Percentiles rank a stretch among this genome's conserved stretches.
Evolutionary conservation across 2,797 vertebrate genomes (phyloP).

Genomic region (Sebastes taczanowskii): DNA sequence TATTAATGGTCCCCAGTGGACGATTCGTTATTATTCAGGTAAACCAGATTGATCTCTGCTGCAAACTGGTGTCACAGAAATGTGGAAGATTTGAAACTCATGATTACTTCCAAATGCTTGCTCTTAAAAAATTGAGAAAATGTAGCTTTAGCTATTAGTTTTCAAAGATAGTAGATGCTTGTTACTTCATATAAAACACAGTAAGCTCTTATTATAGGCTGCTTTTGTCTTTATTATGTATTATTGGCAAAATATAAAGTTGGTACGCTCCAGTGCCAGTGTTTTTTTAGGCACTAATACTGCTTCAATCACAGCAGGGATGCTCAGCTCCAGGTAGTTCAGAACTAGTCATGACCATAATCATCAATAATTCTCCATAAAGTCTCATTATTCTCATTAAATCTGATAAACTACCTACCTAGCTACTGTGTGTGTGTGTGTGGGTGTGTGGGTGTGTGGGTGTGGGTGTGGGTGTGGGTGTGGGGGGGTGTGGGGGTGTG

Average conservation of each 20-base stretch:
- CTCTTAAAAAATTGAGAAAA: background rate
- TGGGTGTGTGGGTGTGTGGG: background rate
- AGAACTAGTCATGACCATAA: background rate
- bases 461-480: background rate
- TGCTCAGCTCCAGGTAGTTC: background rate
- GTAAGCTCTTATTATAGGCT: background rate
- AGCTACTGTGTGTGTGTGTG: background rate
- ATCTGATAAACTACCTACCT: background rate
- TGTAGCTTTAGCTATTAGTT: background rate
- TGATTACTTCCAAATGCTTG: background rate
- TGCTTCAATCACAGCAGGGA: background rate
- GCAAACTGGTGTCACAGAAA: background rate
- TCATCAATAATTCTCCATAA: background rate
- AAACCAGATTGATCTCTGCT: background rate
- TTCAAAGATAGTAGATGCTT: background rate
- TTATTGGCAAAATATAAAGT: background rate
- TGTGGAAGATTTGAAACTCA: background rate
- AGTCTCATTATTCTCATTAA: background rate
- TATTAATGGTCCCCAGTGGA: background rate
- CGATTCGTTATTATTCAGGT: background rate
- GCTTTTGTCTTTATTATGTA: background rate
- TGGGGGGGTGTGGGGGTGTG: too few relatives aligned
- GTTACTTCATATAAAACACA: background rate
- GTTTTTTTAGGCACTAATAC: background rate
- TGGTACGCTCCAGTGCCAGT: too few relatives aligned